Evolutionary conservation across 2,113 vertebrate species (phyloP).

Genomic region (Gopherus flavomarginatus): DNA sequence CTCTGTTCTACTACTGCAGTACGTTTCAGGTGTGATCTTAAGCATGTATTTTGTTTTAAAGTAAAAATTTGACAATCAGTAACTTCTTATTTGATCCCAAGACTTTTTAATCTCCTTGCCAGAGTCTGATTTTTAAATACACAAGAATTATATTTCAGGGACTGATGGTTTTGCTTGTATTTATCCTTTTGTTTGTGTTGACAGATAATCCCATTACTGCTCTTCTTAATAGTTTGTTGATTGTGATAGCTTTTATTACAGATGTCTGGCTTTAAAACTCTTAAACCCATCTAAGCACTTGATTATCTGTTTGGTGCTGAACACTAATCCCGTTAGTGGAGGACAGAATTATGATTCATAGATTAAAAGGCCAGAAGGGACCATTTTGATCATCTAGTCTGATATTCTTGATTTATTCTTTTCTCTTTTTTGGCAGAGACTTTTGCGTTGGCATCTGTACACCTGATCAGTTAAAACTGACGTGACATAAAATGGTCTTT

Average conservation of each 20-base stretch:
- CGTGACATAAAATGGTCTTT: neutral
- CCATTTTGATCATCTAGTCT: neutral
- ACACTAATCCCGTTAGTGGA: neutral
- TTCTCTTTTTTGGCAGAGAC: neutral
- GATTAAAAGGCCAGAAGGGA: neutral
- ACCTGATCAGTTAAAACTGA: neutral
- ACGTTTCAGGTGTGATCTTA: accelerated
- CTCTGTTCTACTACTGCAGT: neutral
- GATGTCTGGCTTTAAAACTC: slow-evolving; percentile 45
- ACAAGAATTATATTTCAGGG: slow-evolving; percentile 48
- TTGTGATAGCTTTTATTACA: slow-evolving; percentile 56
- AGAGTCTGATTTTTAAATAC: slow-evolving; percentile 44
- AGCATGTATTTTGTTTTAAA: slow-evolving; percentile 21
- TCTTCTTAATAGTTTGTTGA: slow-evolving; percentile 43
- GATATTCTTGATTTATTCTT: neutral
- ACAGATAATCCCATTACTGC: slow-evolving; percentile 70
- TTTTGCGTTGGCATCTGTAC: neutral
- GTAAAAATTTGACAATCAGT: slow-evolving; percentile 28
- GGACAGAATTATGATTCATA: slow-evolving; percentile 29
- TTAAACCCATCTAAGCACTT: slow-evolving; percentile 34
- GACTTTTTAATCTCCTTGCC: slow-evolving; percentile 41
- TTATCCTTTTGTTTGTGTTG: slow-evolving; percentile 74
- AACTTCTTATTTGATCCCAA: slow-evolving; percentile 36
- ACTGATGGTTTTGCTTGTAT: slow-evolving; percentile 44
- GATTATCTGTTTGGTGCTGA: slow-evolving; percentile 40